Evolutionary conservation across 2,888 invertebrate genomes (phyloP), one percentile per base, ranked within the genome.

Genomic region (Phania funesta): DNA sequence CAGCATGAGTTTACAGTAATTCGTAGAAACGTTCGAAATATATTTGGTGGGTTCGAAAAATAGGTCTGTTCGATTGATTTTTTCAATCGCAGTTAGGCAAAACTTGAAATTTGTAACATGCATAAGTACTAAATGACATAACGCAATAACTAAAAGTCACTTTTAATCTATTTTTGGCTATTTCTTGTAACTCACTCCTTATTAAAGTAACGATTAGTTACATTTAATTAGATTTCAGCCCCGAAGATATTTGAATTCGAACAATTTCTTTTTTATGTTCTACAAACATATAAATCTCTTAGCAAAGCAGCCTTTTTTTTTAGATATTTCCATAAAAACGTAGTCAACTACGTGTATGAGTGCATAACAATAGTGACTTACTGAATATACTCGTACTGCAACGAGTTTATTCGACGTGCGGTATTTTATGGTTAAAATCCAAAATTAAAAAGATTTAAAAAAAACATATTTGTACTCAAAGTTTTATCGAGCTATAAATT

Each of bases 401-500:
- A 26, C 26, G 26, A 41, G 18, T 29, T n/a, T 44, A n/a, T 46
- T n/a, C 18, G 9, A 9, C 32, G 8, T 65, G 16, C n/a, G 16
- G 26, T 62, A 26, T 26, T 62, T 62, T 44, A 18, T 26, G n/a
- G 18, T 29, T 62, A 2, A 5, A 16, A 29, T 29, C 3, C n/a
- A 22, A 50, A 38, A 38, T 16, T 22, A n/a, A 48, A 32, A 20
- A 56, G 18, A 46, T 35, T 29, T 32, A 58, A 48, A 58, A 38
- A 4, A 22, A 46, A 35, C 50, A 13, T 60, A 50, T 41, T 52
- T 62, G 13, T 41, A 62, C 50, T 22, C 52, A 62, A 62, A 73
- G 29, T 52, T 73, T 62, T 73, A 29, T 26, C 18, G 24, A n/a
- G 35, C 9, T 16, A 56, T 44, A 60, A 44, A 46, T 71, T 18